These are phyloP conservation scores for Corythoichthys haematopterus DNA, from an alignment of 2,113 vertebrate species.

Conservation along the genomic window DNA sequence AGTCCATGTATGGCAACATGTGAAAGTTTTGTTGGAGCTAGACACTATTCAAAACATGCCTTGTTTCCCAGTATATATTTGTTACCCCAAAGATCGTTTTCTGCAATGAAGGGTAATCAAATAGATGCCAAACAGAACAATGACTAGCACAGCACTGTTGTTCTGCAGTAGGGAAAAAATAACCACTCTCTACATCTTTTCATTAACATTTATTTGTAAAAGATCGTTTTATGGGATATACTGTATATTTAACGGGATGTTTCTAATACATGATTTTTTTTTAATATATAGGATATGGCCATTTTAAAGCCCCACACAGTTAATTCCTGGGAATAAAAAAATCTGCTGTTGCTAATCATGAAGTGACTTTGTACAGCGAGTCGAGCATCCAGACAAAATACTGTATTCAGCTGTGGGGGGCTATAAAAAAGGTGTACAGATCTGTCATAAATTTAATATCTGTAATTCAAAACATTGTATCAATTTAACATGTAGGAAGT, in stretches of 20 bases:
- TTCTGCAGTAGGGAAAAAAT: conserved; percentile 20
- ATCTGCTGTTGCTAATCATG: conserved; percentile 14
- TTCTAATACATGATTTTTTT: conserved; percentile 12
- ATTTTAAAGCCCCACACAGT: conserved; percentile 9
- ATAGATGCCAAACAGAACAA: not conserved
- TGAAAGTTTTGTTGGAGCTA: not conserved
- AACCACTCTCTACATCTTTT: conserved; percentile 19
- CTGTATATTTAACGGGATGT: conserved; percentile 24
- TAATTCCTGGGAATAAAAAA: conserved; percentile 7
- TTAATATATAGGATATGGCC: conserved; percentile 10
- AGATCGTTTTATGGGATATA: conserved; percentile 41
- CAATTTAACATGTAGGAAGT: conserved; percentile 61
- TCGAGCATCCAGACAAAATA: conserved; percentile 19
- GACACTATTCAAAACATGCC: not conserved
- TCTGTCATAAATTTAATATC: conserved; percentile 62
- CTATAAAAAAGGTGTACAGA: conserved; percentile 53
- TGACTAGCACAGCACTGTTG: conserved; percentile 11
- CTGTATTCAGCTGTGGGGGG: conserved; percentile 11
- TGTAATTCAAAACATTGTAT: conserved; percentile 68
- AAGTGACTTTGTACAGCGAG: conserved; percentile 38
- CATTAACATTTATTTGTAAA: conserved; percentile 35
- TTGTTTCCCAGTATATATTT: not conserved
- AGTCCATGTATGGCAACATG: not conserved
- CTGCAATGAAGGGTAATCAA: not conserved
- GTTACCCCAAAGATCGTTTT: not conserved